phyloP scores from a whole-genome alignment of 2,797 vertebrate species.

The Sternotherus odoratus region DNA sequence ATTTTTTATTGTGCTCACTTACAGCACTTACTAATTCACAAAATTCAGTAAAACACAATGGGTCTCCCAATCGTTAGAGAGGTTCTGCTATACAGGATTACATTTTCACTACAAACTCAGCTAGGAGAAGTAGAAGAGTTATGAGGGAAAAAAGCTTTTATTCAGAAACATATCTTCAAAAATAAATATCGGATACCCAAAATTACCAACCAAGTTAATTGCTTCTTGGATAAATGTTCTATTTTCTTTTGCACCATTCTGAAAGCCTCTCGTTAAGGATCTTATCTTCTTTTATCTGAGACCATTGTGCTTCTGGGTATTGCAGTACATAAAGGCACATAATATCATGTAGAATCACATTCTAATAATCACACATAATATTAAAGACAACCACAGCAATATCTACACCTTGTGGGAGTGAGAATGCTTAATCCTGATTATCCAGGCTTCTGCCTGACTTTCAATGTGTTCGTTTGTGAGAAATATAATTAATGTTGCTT shows the following conservation, averaged over 20 bases:
- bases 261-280: background rate
- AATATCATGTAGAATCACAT: slow-evolving; percentile 54
- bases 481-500: background rate
- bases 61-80: background rate
- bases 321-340: background rate
- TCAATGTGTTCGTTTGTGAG: background rate
- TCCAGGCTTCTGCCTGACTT: background rate
- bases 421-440: background rate
- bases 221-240: background rate
- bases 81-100: background rate
- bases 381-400: slow-evolving; percentile 9
- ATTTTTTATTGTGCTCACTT: slow-evolving; percentile 64
- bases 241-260: background rate
- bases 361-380: slow-evolving; percentile 32
- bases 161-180: background rate
- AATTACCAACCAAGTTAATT: background rate
- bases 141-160: background rate
- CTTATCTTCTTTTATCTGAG: background rate
- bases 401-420: background rate
- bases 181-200: background rate
- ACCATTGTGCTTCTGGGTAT: background rate
- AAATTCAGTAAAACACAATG: slow-evolving; percentile 31
- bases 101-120: background rate
- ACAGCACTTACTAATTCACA: slow-evolving; percentile 62
- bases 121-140: background rate